Percentiles rank a stretch among this genome's conserved stretches.
Conservation (phyloP, 2,113 vertebrate genomes). For the Melospiza melodia region DNA sequence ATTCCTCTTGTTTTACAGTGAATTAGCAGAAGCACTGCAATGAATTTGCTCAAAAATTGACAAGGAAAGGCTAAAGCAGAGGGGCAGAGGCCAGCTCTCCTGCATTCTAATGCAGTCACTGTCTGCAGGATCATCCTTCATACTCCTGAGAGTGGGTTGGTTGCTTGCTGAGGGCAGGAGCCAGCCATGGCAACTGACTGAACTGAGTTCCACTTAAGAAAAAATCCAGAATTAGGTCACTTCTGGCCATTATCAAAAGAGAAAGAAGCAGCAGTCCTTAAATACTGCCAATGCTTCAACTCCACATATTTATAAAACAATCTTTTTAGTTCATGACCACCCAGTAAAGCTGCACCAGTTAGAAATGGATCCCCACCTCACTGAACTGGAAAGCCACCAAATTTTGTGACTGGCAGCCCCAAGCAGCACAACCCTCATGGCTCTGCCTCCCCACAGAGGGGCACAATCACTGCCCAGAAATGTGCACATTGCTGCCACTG, state of each 20-base stretch:
- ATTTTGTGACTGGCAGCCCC: background rate
- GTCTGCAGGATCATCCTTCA: background rate
- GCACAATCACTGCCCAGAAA: background rate
- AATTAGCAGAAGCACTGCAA: background rate
- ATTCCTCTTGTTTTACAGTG: background rate
- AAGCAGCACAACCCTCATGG: background rate
- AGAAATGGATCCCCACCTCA: background rate
- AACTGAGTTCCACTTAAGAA: background rate
- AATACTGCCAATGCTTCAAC: background rate
- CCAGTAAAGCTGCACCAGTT: background rate
- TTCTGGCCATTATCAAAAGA: background rate
- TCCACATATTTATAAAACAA: background rate
- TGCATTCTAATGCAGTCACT: background rate
- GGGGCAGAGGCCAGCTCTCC: background rate
- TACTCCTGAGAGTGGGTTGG: background rate
- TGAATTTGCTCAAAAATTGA: background rate
- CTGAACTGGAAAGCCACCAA: background rate
- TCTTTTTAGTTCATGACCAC: background rate
- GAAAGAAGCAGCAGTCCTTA: background rate
- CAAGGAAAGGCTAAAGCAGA: background rate
- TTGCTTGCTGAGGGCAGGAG: background rate
- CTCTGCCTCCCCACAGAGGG: background rate
- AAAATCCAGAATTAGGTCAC: background rate
- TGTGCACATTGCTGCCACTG: background rate
- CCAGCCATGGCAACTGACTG: background rate